Evolutionary conservation across 2,888 invertebrate genomes (phyloP).

Genomic region (Minunthozetes semirufus): DNA sequence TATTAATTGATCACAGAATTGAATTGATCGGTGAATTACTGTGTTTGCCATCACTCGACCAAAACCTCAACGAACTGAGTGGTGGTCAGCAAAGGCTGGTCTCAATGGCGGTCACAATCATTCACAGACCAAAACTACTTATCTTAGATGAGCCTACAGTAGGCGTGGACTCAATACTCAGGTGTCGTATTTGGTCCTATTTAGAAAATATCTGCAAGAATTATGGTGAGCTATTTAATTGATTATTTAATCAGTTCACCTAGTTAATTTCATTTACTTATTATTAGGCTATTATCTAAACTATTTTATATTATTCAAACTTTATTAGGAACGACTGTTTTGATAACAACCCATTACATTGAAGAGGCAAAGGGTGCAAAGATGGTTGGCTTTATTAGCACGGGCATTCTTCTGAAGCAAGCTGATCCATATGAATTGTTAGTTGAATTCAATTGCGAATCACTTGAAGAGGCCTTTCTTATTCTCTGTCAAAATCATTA

Average conservation of each 20-base stretch:
- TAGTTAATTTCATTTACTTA: no score
- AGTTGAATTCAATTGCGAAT: neutral
- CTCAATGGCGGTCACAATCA: slow-evolving; percentile 34
- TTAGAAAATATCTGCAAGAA: slow-evolving; percentile 34
- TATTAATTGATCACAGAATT: neutral
- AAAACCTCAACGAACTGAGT: slow-evolving; percentile 29
- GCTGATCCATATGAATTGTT: slow-evolving; percentile 1
- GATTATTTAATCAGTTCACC: neutral
- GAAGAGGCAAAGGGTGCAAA: slow-evolving; percentile 30
- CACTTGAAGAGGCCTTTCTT: slow-evolving; percentile 32
- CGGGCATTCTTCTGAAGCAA: slow-evolving; percentile 8
- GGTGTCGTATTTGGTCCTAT: slow-evolving; percentile 35
- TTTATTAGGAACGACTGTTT: slow-evolving; percentile 20
- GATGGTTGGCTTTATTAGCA: slow-evolving; percentile 14
- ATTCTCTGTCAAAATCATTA: neutral
- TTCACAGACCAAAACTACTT: slow-evolving; percentile 33
- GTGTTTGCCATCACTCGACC: slow-evolving; percentile 17
- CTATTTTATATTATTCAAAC: no score
- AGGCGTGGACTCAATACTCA: slow-evolving; percentile 36
- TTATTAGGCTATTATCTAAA: no score
- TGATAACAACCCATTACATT: slow-evolving; percentile 33
- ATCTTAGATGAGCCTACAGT: slow-evolving; percentile 39
- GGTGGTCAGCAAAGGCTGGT: slow-evolving; percentile 37
- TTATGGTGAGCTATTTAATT: neutral
- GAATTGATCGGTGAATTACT: slow-evolving; percentile 21